phyloP scores from a whole-genome alignment of 2,888 invertebrate species.

The Epinotia ramella region DNA sequence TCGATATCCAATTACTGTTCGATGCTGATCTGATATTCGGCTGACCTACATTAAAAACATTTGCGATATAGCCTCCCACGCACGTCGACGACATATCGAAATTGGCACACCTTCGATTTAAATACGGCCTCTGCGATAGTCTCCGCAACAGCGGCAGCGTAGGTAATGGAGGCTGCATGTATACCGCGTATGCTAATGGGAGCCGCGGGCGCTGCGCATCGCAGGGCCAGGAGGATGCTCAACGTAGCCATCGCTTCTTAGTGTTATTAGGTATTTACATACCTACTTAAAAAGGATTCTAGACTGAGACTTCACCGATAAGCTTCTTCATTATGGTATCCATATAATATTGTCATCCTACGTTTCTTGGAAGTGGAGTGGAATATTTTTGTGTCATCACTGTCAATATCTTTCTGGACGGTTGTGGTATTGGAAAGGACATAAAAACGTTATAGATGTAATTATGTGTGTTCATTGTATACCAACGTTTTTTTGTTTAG shows the following conservation, averaged over 20 bases:
- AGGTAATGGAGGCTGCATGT: constrained; percentile 28
- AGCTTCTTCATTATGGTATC: constrained; percentile 5
- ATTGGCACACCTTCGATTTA: constrained; percentile 61
- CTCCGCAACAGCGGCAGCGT: constrained; percentile 16
- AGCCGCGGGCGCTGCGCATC: constrained; percentile 58
- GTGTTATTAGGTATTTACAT: constrained; percentile 22
- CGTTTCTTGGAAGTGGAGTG: constrained; percentile 16
- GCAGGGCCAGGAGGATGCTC: constrained; percentile 27
- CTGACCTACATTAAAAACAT: constrained; percentile 71
- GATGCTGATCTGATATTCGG: constrained; percentile 62
- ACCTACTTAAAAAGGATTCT: constrained; percentile 29
- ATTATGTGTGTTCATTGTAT: constrained; percentile 61
- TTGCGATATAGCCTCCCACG: constrained; percentile 74
- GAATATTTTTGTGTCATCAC: constrained; percentile 19
- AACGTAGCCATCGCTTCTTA: constrained; percentile 13
- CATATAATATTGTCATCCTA: constrained; percentile 9
- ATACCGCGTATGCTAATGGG: constrained; percentile 64
- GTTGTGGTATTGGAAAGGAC: constrained; percentile 45
- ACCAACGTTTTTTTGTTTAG: constrained; percentile 62
- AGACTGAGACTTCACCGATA: constrained; percentile 21
- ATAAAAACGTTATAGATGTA: constrained; percentile 52
- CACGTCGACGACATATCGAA: constrained; percentile 68
- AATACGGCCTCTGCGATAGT: constrained; percentile 58
- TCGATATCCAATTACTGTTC: constrained; percentile 69
- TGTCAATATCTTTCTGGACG: constrained; percentile 47